phyloP scores from a whole-genome alignment of 1,140 invertebrate genomes.

The Bombus fervidus region DNA sequence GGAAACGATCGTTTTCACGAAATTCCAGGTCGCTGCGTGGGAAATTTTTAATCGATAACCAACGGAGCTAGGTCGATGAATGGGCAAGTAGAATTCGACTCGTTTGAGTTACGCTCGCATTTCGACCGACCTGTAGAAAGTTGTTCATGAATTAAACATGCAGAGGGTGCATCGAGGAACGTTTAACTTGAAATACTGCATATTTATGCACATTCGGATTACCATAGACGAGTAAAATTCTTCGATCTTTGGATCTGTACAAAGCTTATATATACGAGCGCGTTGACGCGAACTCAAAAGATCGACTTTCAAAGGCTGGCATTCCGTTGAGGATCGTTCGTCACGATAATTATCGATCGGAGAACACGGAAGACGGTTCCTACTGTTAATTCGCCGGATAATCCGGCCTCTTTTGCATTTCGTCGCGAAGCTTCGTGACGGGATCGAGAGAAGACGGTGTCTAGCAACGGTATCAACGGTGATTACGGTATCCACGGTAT shows the following conservation, averaged over 20 bases:
- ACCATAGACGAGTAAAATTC: constrained; percentile 23
- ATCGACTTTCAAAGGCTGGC: not conserved
- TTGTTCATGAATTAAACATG: constrained; percentile 45
- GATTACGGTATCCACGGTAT: constrained; percentile 74
- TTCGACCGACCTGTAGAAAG: constrained; percentile 35
- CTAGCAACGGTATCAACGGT: constrained; percentile 65
- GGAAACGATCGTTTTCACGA: not conserved
- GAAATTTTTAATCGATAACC: constrained; percentile 24
- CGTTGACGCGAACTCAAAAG: not conserved
- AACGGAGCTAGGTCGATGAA: not conserved
- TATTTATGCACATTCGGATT: constrained; percentile 39
- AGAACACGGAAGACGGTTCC: not conserved
- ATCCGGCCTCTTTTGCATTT: constrained; percentile 30
- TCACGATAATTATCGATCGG: not conserved
- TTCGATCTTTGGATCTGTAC: not conserved
- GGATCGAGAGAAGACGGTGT: constrained; percentile 25
- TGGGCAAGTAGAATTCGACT: constrained; percentile 14
- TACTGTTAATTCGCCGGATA: not conserved
- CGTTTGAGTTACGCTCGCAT: constrained; percentile 5
- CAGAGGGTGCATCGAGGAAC: constrained; percentile 5
- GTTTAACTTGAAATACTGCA: constrained; percentile 33
- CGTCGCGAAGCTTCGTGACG: not conserved
- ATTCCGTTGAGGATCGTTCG: no score
- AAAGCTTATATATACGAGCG: not conserved
- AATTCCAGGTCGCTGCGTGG: not conserved